phyloP scores from a whole-genome alignment of 2,113 vertebrate species.

The Henicopernis longicauda region DNA sequence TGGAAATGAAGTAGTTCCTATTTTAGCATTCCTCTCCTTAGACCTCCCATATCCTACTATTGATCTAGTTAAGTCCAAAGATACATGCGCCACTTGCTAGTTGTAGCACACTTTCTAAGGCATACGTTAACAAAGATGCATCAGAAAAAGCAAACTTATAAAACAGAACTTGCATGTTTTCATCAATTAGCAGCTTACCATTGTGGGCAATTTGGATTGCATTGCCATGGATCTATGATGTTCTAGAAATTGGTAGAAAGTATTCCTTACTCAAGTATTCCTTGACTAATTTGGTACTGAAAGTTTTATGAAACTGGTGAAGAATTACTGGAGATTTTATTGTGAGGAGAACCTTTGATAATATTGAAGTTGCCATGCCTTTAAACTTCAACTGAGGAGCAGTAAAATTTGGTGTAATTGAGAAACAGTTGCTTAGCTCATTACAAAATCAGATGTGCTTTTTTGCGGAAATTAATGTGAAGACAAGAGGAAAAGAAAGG shows the following conservation, averaged over 20 bases:
- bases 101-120: not conserved
- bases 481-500: not conserved
- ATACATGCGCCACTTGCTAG: not conserved
- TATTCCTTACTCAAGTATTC: not conserved
- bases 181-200: not conserved
- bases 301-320: not conserved
- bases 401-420: conserved; percentile 39
- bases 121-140: not conserved
- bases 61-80: not conserved
- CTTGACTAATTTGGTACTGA: not conserved
- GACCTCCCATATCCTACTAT: not conserved
- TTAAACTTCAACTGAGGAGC: conserved; percentile 19
- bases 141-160: not conserved
- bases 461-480: conserved; percentile 44
- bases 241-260: not conserved
- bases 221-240: not conserved
- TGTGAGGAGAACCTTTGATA: not conserved
- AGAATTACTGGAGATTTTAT: not conserved
- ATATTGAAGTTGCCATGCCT: not conserved
- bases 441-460: conserved; percentile 44
- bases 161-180: not conserved
- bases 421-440: conserved; percentile 34
- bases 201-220: not conserved
- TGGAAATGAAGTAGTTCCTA: not conserved
- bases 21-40: not conserved